These are phyloP conservation scores for Apotomis betuletana DNA, from an alignment of 2,888 invertebrate species.

Conservation along the genomic window DNA sequence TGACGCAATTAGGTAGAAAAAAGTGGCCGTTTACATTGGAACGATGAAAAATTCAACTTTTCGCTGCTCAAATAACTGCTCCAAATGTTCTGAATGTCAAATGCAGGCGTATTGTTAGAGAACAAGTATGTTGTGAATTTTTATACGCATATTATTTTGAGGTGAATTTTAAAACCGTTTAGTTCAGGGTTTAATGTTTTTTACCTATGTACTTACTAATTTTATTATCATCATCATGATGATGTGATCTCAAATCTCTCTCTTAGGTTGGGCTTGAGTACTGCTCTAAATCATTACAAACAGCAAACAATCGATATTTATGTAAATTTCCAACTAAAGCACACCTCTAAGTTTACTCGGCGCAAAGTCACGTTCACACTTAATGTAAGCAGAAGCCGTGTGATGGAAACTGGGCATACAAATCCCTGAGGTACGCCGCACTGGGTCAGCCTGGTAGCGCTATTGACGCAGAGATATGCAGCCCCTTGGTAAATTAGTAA, in stretches of 20 bases:
- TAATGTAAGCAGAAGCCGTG: constrained; percentile 47
- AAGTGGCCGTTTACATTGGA: neutral
- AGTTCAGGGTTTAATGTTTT: too few species aligned
- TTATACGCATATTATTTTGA: neutral
- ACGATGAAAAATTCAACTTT: neutral
- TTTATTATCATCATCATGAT: too few species aligned
- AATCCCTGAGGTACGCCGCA: constrained; percentile 48
- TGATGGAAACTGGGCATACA: constrained; percentile 48
- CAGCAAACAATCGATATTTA: constrained; percentile 13
- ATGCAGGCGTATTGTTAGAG: neutral
- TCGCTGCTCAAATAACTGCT: neutral
- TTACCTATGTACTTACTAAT: too few species aligned
- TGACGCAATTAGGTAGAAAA: neutral
- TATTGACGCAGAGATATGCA: constrained; percentile 13
- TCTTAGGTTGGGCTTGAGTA: too few species aligned
- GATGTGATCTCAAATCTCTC: too few species aligned
- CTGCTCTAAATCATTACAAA: too few species aligned
- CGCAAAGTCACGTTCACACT: constrained; percentile 45
- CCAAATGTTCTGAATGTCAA: neutral
- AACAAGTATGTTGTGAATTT: neutral
- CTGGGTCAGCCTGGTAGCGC: constrained; percentile 3
- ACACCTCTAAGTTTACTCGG: constrained; percentile 7
- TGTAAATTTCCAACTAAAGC: constrained; percentile 10
- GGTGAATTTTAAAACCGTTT: too few species aligned
- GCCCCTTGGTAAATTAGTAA: neutral